A percentile compares a stretch with the other conserved stretches of the same genome.
Conservation (phyloP, 2,888 invertebrate genomes). For the Philonicus albiceps region DNA sequence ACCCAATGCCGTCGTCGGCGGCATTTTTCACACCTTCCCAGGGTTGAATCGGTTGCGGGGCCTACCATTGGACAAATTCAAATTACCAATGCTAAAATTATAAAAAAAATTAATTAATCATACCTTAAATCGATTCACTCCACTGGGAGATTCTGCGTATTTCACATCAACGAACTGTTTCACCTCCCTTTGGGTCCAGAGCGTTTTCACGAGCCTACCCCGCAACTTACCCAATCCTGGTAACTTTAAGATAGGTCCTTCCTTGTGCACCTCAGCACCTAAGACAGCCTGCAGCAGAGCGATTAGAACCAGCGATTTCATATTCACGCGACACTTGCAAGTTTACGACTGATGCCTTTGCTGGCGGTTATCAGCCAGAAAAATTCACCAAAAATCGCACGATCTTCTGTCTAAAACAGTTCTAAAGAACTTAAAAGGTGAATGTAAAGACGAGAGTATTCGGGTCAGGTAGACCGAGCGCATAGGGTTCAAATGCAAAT, state of each 20-base stretch:
- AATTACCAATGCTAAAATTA: not conserved
- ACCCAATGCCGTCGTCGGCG: slow-evolving; percentile 57
- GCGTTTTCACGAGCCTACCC: slow-evolving; percentile 56
- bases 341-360: not conserved
- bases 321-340: slow-evolving; percentile 2
- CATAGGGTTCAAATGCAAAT: not conserved
- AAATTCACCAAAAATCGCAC: not conserved
- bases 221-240: slow-evolving; percentile 57
- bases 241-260: slow-evolving; percentile 45
- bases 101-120: not conserved
- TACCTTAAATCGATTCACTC: slow-evolving; percentile 59
- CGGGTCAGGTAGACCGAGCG: not conserved
- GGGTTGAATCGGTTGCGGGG: slow-evolving; percentile 57
- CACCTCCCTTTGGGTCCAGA: slow-evolving; percentile 57
- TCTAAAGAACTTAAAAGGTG: not conserved
- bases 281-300: not conserved
- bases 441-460: not conserved
- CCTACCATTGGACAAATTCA: slow-evolving; percentile 48
- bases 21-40: slow-evolving; percentile 59
- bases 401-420: not conserved
- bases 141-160: slow-evolving; percentile 59
- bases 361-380: not conserved
- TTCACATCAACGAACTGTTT: slow-evolving; percentile 60
- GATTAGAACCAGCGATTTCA: not conserved
- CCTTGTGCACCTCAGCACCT: not conserved